A percentile compares a stretch with the other conserved stretches of the same genome.
These are phyloP conservation scores for Melanotaenia maccullochi DNA, from an alignment of 2,797 vertebrate species.

Conservation along the genomic window DNA sequence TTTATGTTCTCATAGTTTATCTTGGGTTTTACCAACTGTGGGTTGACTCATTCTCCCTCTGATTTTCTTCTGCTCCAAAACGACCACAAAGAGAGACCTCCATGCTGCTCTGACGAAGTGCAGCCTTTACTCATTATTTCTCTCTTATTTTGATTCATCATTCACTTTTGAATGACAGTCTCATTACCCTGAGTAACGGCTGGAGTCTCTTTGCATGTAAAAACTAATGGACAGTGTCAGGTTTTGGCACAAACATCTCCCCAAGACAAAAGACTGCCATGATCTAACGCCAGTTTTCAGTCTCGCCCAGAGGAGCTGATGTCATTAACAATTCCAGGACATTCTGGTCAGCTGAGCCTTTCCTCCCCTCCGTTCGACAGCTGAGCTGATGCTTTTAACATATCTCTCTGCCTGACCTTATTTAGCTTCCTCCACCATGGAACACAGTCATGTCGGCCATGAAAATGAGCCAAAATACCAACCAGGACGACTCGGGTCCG, in stretches of 20 bases:
- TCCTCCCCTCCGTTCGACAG: slow-evolving; percentile 2
- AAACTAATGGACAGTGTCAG: background rate
- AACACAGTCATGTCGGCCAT: slow-evolving; percentile 8
- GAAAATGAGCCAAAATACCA: slow-evolving; percentile 2
- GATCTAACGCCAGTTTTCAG: slow-evolving; percentile 9
- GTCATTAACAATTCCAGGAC: slow-evolving; percentile 19
- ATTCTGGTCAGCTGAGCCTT: slow-evolving; percentile 19
- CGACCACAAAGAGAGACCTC: slow-evolving; percentile 21
- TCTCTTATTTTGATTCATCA: too few species aligned
- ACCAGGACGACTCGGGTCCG: background rate
- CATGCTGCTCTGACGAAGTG: background rate
- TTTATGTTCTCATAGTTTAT: slow-evolving; percentile 40
- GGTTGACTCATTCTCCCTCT: slow-evolving; percentile 46
- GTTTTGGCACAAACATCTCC: background rate
- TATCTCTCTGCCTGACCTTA: slow-evolving; percentile 23
- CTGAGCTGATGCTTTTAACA: slow-evolving; percentile 10
- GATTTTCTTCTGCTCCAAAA: slow-evolving; percentile 34
- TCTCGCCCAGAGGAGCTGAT: slow-evolving; percentile 3
- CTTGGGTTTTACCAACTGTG: slow-evolving; percentile 31
- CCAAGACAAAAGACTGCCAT: slow-evolving; percentile 6
- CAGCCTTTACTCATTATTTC: slow-evolving; percentile 21
- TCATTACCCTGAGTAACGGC: background rate
- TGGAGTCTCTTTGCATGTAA: background rate
- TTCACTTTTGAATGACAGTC: too few species aligned
- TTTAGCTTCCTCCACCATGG: slow-evolving; percentile 29